Percentiles rank a stretch among this genome's conserved stretches.
Evolutionary conservation across 2,888 invertebrate species (phyloP).

Genomic region (Asteroscopus sphinx): DNA sequence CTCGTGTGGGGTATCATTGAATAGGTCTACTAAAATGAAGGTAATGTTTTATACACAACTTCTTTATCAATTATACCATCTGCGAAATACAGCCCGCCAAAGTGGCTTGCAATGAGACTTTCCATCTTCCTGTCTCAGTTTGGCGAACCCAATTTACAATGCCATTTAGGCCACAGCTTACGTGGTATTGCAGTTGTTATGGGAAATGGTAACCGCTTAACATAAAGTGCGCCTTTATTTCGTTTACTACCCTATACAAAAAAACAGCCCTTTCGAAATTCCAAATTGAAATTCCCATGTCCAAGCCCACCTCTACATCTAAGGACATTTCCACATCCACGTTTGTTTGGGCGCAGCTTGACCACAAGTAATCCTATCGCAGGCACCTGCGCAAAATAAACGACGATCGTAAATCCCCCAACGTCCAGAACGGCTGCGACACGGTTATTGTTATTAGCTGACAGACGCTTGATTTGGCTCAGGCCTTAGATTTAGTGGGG

Average conservation of each 20-base stretch:
- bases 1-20: no score
- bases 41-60: no score
- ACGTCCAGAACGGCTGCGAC: constrained; percentile 61
- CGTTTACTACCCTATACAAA: neutral
- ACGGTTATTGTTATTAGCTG: constrained; percentile 70
- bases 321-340: constrained; percentile 24
- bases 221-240: no score
- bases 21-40: no score
- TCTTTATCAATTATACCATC: no score
- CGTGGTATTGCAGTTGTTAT: no score
- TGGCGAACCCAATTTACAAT: no score
- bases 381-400: constrained; percentile 71
- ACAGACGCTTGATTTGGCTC: constrained; percentile 64
- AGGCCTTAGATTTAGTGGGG: constrained; percentile 48
- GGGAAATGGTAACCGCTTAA: no score
- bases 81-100: no score
- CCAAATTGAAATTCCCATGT: neutral
- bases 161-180: no score
- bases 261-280: neutral
- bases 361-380: constrained; percentile 72
- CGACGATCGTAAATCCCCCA: constrained; percentile 70
- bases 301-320: constrained; percentile 2
- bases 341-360: constrained; percentile 63
- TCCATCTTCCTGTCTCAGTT: no score
- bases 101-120: no score